Evolutionary conservation across 37 sponge, comb jelly and placozoan genomes (phyloP), one percentile per base, ranked within the genome.

Genomic region (Lycopodina hypogea): DNA sequence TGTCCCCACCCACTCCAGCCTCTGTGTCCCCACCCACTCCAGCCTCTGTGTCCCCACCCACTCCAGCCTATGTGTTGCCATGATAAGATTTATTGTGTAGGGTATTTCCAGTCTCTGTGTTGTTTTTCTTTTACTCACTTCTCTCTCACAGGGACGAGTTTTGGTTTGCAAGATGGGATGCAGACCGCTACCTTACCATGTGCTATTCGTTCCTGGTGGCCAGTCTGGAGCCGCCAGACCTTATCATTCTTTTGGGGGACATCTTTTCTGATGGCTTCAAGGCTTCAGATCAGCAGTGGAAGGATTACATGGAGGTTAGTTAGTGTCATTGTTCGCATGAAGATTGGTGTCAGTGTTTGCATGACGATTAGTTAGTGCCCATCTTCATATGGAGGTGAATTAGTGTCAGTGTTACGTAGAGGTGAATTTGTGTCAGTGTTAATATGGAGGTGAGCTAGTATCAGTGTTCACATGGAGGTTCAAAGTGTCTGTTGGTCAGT

Each of bases 251-350:
- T 28, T 24, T 85, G 39, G 85, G 85, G 1, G 85, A 85, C 61
- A 30, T 78, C 28, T 85, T 85, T 72, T 78, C 78, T 30, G 72
- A 78, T 48, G 85, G 85, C 3, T 85, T 58, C 51, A 58, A 77
- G 41, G 85, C 85, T 0, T 56, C 71, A 42, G 24, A 70, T 15
- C 9, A 23, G 1, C 52, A 78, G 36, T 85, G 85, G 85, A n/a
- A 1, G 15, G 73, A 78, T 30, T 85, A 85, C 69, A 42, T 78
- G 28, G 28, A 66, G 56, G 79, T 79, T 34, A 29, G 69, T 41
- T 17, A 35, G 29, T n/a, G 12, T 53, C 17, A 53, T 17, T 19
- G 55, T n/a, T n/a, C n/a, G n/a, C n/a, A n/a, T n/a, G n/a, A n/a
- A n/a, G n/a, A n/a, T n/a, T n/a, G n/a, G n/a, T n/a, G n/a, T n/a